A percentile compares a stretch with the other conserved stretches of the same genome.
Conservation (phyloP, 2,113 vertebrate species). For the Trogon surrucura region DNA sequence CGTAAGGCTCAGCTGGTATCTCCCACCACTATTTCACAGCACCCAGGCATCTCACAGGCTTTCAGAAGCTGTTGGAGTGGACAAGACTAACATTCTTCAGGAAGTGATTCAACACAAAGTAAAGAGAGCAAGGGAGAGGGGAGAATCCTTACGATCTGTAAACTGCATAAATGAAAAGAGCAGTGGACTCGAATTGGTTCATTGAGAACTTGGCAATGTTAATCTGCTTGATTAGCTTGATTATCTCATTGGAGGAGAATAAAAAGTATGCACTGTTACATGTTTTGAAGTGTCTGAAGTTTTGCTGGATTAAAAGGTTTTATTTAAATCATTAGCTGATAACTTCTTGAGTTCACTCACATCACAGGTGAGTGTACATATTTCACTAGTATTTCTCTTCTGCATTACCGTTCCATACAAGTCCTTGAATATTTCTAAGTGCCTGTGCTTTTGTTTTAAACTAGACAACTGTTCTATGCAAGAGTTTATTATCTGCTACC, state of each 20-base stretch:
- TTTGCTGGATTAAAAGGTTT: background rate
- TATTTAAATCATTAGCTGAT: background rate
- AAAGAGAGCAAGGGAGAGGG: background rate
- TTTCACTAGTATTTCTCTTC: background rate
- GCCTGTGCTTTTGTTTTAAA: background rate
- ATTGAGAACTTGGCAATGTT: background rate
- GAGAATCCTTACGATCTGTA: background rate
- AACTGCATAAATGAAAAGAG: background rate
- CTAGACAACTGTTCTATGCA: background rate
- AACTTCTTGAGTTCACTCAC: background rate
- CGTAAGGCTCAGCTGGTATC: background rate
- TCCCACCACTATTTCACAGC: background rate
- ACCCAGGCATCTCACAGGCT: background rate
- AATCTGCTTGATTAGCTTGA: background rate
- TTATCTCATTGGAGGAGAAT: background rate
- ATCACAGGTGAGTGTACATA: background rate
- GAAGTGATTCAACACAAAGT: background rate
- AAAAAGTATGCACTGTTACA: background rate
- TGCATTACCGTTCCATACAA: background rate
- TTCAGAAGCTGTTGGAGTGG: background rate
- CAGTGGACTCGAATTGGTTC: background rate
- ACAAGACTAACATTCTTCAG: background rate
- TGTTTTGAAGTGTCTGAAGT: background rate
- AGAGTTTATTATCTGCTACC: background rate
- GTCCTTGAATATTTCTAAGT: background rate